These are phyloP conservation scores for Phorcus lineatus DNA, from an alignment of 2,888 invertebrate species.

Conservation along the genomic window DNA sequence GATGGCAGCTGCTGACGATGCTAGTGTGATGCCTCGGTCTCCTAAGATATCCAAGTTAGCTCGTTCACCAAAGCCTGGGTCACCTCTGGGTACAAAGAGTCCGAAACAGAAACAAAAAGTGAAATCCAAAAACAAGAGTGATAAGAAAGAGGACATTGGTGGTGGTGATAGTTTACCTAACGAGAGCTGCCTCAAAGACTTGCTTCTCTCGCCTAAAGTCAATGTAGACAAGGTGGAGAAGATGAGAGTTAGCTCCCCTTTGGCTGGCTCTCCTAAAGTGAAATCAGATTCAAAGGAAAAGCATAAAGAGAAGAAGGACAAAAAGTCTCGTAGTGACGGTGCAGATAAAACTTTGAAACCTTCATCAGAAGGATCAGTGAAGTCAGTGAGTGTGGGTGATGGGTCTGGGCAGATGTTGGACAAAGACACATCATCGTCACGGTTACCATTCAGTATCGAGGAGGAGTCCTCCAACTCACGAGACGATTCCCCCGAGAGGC, in stretches of 20 bases:
- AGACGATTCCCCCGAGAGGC: conserved; percentile 39
- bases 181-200: conserved; percentile 33
- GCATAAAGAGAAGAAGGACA: not conserved
- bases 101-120: not conserved
- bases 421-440: not conserved
- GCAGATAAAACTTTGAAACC: not conserved
- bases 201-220: conserved; percentile 31
- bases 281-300: conserved; percentile 7
- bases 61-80: not conserved
- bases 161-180: not conserved
- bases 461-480: conserved; percentile 29
- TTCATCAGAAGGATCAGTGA: not conserved
- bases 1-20: not conserved
- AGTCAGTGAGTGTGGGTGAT: not conserved
- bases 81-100: not conserved
- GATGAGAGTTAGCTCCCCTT: not conserved
- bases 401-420: not conserved
- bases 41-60: not conserved
- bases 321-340: not conserved
- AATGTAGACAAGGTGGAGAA: conserved; percentile 17
- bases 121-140: not conserved
- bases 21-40: not conserved
- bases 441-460: not conserved
- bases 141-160: conserved; percentile 6
- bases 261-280: not conserved